These are phyloP conservation scores for Drosophila lini DNA, from an alignment of 1,140 invertebrate species.

Conservation along the genomic window DNA sequence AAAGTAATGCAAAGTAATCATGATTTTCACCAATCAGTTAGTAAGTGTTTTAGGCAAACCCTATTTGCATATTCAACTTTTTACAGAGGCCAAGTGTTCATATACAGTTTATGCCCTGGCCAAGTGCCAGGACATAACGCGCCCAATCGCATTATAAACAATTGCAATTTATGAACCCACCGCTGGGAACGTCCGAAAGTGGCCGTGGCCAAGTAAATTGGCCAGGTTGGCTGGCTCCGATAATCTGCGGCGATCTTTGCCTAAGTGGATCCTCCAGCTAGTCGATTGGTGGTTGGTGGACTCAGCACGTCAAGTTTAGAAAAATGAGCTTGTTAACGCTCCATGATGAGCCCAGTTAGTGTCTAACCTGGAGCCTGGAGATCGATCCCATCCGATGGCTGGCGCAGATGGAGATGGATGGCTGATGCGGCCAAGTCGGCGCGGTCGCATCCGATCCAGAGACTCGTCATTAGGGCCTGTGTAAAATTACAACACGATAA, in stretches of 20 bases:
- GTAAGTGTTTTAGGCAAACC: too few species aligned
- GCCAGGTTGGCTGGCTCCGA: conserved; percentile 17
- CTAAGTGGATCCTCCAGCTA: conserved; percentile 30
- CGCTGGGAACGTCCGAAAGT: conserved; percentile 38
- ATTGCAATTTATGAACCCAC: conserved; percentile 59
- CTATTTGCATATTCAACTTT: neutral
- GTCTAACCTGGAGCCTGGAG: conserved; percentile 75
- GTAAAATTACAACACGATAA: conserved; percentile 84
- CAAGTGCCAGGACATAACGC: conserved; percentile 45
- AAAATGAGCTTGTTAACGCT: conserved; percentile 84
- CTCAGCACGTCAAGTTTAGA: conserved; percentile 77
- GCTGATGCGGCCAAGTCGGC: neutral
- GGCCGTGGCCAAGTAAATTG: conserved; percentile 38
- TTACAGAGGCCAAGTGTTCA: neutral
- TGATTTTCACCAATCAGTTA: neutral
- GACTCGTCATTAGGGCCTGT: conserved; percentile 77
- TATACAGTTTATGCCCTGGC: conserved; percentile 4
- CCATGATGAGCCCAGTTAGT: conserved; percentile 83
- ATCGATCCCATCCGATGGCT: conserved; percentile 55
- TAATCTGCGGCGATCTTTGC: conserved; percentile 45
- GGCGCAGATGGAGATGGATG: conserved; percentile 52
- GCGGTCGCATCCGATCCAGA: conserved; percentile 9
- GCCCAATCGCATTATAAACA: conserved; percentile 49
- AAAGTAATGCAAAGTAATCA: neutral
- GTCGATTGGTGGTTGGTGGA: conserved; percentile 32